Conservation (phyloP, 2,888 invertebrate genomes). For the Drosophila mercatorum region DNA sequence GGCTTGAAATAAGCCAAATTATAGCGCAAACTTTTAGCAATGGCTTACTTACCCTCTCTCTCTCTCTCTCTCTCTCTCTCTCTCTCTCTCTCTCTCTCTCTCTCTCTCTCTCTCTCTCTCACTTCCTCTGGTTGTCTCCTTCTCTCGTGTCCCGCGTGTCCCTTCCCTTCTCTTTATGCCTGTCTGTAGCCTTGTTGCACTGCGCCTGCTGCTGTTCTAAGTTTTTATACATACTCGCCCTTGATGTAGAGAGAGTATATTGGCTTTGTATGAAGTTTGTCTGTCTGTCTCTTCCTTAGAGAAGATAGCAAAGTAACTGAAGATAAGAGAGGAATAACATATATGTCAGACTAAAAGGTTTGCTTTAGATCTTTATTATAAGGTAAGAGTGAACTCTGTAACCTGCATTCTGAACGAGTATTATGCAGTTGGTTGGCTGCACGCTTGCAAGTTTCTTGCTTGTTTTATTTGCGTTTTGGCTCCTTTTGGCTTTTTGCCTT, state of each 20-base stretch:
- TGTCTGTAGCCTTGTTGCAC: constrained; percentile 56
- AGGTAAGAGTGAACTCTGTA: too few relatives aligned
- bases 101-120: neutral
- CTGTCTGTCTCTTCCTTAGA: neutral
- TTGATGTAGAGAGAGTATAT: neutral
- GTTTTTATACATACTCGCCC: constrained; percentile 28
- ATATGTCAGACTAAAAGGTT: too few relatives aligned
- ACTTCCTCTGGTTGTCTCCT: constrained; percentile 2
- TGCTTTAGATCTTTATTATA: too few relatives aligned
- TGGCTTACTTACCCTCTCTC: constrained; percentile 7
- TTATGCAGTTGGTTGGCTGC: neutral
- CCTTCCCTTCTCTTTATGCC: neutral
- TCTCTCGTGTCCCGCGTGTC: neutral
- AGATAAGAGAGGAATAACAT: too few relatives aligned
- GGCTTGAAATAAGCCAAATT: constrained; percentile 75
- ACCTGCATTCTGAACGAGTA: neutral
- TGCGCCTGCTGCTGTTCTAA: constrained; percentile 59
- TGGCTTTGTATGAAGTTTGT: neutral
- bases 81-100: neutral
- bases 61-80: constrained; percentile 3
- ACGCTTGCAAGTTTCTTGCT: neutral
- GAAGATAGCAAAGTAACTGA: too few relatives aligned
- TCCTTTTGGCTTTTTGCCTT: constrained; percentile 74
- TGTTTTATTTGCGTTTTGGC: constrained; percentile 21
- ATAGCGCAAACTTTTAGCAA: constrained; percentile 62